Evolutionary conservation across 2,888 invertebrate species (phyloP).

Genomic region (Parelbella ahira): DNA sequence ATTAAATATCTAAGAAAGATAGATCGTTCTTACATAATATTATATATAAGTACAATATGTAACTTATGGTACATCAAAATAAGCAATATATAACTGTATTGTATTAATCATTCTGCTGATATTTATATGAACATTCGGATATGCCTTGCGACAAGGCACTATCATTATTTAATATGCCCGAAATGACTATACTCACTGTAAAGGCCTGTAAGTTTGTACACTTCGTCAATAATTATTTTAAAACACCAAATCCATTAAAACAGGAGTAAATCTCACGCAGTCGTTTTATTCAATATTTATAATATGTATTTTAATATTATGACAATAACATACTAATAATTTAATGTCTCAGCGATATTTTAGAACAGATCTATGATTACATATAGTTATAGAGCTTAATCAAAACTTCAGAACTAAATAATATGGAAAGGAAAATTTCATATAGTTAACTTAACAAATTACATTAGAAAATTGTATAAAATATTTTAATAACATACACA

Average conservation of each 20-base stretch:
- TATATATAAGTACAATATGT: constrained; percentile 51
- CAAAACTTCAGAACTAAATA: no score
- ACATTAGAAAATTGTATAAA: no score
- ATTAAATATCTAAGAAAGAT: constrained; percentile 45
- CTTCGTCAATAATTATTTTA: constrained; percentile 71
- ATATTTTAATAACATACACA: no score
- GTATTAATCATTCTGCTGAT: constrained; percentile 53
- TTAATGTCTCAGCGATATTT: no score
- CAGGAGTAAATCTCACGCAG: constrained; percentile 50
- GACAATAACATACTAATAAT: no score
- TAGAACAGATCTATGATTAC: no score
- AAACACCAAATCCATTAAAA: constrained; percentile 71
- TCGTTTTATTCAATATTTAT: constrained; percentile 49
- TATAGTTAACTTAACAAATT: no score
- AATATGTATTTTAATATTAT: no score
- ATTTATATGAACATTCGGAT: constrained; percentile 51
- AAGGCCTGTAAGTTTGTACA: constrained; percentile 78
- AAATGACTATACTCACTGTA: constrained; percentile 62
- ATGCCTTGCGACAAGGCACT: constrained; percentile 46
- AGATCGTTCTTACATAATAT: constrained; percentile 45
- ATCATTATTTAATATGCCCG: constrained; percentile 54
- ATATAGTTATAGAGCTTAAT: no score
- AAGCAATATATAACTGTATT: constrained; percentile 59
- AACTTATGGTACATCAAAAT: constrained; percentile 57
- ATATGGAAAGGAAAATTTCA: no score